phyloP scores from a whole-genome alignment of 2,888 invertebrate genomes.

The Tenthredo scrophulariae region DNA sequence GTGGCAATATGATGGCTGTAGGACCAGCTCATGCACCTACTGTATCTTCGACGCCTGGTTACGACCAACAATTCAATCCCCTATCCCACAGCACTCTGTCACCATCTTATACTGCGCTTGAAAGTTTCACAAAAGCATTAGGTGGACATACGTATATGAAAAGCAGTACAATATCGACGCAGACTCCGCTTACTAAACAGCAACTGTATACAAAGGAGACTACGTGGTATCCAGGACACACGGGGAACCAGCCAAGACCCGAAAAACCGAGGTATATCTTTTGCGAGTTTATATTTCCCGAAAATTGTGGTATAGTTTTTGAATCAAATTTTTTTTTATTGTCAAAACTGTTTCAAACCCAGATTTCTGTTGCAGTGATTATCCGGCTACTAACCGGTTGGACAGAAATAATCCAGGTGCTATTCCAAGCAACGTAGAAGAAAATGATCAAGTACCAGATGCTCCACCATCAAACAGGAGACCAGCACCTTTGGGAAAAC shows the following conservation, averaged over 20 bases:
- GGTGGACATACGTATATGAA: conserved; percentile 64
- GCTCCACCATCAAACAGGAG: conserved; percentile 66
- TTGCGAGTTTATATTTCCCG: background rate
- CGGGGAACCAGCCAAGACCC: conserved; percentile 70
- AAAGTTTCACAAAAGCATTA: conserved; percentile 66
- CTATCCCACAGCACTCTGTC: conserved; percentile 71
- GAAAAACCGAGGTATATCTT: conserved; percentile 72
- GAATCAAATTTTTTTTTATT: background rate
- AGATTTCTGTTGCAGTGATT: conserved; percentile 64
- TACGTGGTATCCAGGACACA: conserved; percentile 73
- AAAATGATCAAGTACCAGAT: conserved; percentile 72
- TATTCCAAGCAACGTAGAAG: conserved; percentile 73
- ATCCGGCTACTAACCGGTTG: conserved; percentile 71
- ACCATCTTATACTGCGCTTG: conserved; percentile 74
- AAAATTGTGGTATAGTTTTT: background rate
- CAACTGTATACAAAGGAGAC: conserved; percentile 75
- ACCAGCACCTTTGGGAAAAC: conserved; percentile 71
- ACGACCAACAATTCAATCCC: conserved; percentile 76
- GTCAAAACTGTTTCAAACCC: background rate
- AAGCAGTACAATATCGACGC: conserved; percentile 69
- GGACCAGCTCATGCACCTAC: conserved; percentile 70
- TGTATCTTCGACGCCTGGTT: conserved; percentile 75
- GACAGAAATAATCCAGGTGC: conserved; percentile 71
- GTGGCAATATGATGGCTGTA: conserved; percentile 71
- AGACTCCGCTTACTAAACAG: conserved; percentile 72